These are phyloP conservation scores for Oreochromis aureus DNA, from an alignment of 2,113 vertebrate genomes.

Conservation along the genomic window DNA sequence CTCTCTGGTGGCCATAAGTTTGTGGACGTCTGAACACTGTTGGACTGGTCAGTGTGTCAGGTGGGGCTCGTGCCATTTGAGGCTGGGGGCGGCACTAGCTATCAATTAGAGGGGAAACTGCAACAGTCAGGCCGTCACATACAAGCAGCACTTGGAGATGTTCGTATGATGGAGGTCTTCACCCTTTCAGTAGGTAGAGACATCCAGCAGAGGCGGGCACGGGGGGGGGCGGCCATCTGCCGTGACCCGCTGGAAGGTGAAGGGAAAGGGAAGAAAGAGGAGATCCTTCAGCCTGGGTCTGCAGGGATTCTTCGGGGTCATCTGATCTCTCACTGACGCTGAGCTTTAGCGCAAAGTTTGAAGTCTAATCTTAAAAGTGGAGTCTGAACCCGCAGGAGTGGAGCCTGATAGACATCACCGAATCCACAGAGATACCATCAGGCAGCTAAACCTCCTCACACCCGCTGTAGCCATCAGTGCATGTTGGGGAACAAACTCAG, in stretches of 20 bases:
- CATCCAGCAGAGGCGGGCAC: not conserved
- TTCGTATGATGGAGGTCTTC: not conserved
- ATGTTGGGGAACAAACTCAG: not conserved
- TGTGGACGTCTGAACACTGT: not conserved
- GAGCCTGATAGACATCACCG: not conserved
- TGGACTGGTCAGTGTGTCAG: not conserved
- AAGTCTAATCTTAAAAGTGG: not conserved
- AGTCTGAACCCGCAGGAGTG: not conserved
- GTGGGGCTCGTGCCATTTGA: not conserved
- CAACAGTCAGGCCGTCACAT: not conserved
- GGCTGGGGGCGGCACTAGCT: not conserved
- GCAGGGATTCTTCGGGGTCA: accelerated
- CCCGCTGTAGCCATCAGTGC: not conserved
- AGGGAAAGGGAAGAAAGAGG: not conserved
- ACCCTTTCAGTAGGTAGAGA: not conserved
- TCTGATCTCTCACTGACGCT: not conserved
- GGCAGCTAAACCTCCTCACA: not conserved
- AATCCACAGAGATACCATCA: not conserved
- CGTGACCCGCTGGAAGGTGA: accelerated
- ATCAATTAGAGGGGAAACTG: accelerated
- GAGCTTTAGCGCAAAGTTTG: not conserved
- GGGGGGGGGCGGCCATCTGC: not conserved
- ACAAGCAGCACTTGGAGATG: not conserved
- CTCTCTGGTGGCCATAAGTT: not conserved
- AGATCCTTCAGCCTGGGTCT: accelerated